A percentile compares a stretch with the other conserved stretches of the same genome.
Conservation (phyloP, 2,113 vertebrate species). For the Pelobates fuscus region DNA sequence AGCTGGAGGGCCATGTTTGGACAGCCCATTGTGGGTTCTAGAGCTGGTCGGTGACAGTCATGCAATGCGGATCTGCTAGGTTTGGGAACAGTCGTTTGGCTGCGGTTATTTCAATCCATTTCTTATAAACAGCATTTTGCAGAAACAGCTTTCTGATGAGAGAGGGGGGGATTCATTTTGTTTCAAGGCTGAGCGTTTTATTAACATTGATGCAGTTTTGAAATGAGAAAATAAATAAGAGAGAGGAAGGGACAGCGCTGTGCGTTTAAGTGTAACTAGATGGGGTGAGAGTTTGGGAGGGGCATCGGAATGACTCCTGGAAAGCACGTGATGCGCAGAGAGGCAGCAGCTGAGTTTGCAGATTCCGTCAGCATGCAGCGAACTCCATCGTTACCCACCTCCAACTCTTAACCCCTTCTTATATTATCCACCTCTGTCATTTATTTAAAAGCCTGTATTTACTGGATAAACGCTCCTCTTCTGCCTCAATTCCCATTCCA, state of each 20-base stretch:
- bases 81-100: no score
- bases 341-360: slow-evolving; percentile 52
- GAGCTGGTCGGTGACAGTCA: no score
- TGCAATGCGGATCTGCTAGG: no score
- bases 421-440: not conserved
- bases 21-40: no score
- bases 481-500: slow-evolving; percentile 33
- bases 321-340: slow-evolving; percentile 49
- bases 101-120: slow-evolving; percentile 8
- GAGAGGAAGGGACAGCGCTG: not conserved
- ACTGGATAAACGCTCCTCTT: slow-evolving; percentile 27
- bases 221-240: slow-evolving; percentile 1
- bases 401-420: slow-evolving; percentile 1
- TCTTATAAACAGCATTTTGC: slow-evolving; percentile 1
- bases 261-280: slow-evolving; percentile 16
- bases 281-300: slow-evolving; percentile 14
- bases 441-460: slow-evolving; percentile 40
- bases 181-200: slow-evolving; percentile 39
- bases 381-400: slow-evolving; percentile 55
- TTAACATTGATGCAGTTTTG: slow-evolving; percentile 5
- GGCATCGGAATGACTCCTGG: slow-evolving; percentile 40
- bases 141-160: not conserved
- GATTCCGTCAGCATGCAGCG: slow-evolving; percentile 45
- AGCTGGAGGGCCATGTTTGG: no score
- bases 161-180: slow-evolving; percentile 15